phyloP scores from a whole-genome alignment of 1,140 invertebrate species.

The Drosophila ogumai region DNA sequence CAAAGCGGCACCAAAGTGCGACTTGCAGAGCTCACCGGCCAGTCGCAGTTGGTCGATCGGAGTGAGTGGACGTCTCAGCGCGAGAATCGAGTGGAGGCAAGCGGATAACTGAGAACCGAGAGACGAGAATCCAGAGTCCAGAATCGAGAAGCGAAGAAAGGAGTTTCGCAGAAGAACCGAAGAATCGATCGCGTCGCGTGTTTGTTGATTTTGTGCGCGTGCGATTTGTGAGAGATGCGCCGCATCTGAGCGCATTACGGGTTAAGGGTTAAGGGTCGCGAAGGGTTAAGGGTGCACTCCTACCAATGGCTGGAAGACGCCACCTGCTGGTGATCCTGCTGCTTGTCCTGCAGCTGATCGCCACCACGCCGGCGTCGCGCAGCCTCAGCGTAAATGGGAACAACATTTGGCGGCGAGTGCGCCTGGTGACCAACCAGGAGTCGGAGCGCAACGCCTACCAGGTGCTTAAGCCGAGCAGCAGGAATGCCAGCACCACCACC shows the following conservation, averaged over 20 bases:
- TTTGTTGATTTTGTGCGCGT: conserved; percentile 37
- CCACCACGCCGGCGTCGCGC: conserved; percentile 62
- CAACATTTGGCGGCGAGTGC: conserved; percentile 73
- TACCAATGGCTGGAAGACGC: conserved; percentile 70
- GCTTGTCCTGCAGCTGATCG: conserved; percentile 66
- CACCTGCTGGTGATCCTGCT: conserved; percentile 61
- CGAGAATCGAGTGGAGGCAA: conserved; percentile 29
- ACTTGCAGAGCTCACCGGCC: conserved; percentile 64
- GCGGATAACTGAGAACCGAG: conserved; percentile 19
- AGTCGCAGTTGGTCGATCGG: conserved; percentile 69
- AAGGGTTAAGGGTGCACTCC: conserved; percentile 11
- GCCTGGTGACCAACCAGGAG: conserved; percentile 69
- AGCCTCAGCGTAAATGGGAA: conserved; percentile 63
- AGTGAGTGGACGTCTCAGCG: conserved; percentile 69
- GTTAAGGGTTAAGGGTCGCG: conserved; percentile 22
- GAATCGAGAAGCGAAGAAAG: conserved; percentile 17
- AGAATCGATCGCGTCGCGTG: conserved; percentile 21
- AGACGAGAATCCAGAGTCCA: conserved; percentile 26
- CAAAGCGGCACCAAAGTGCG: conserved; percentile 63
- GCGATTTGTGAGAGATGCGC: conserved; percentile 48
- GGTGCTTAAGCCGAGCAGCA: conserved; percentile 56
- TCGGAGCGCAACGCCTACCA: conserved; percentile 69
- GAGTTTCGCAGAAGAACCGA: conserved; percentile 4
- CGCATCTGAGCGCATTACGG: conserved; percentile 49
- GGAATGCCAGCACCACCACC: conserved; percentile 28